These are phyloP conservation scores for Huso huso DNA, from an alignment of 2,797 vertebrate genomes.

Conservation along the genomic window DNA sequence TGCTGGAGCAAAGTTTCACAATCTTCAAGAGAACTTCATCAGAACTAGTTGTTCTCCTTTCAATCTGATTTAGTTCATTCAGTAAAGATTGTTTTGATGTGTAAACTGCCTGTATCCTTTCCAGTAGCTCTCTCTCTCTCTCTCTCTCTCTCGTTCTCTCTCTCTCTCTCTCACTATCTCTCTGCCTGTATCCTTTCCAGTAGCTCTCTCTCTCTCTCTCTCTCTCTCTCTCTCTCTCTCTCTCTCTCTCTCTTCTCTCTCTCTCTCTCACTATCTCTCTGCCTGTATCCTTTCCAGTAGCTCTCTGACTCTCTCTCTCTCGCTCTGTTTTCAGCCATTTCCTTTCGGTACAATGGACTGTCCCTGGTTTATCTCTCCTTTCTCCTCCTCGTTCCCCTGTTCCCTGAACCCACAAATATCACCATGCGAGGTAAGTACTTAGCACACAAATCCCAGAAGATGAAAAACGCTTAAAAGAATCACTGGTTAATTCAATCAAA, in stretches of 20 bases:
- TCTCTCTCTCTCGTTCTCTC: too few relatives aligned
- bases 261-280: background rate
- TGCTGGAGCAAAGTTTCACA: background rate
- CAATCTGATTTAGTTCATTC: too few relatives aligned
- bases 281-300: background rate
- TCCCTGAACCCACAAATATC: conserved; percentile 43
- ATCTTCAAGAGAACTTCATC: too few relatives aligned
- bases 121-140: too few relatives aligned
- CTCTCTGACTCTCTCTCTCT: background rate
- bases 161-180: too few relatives aligned
- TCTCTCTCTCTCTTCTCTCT: too few relatives aligned
- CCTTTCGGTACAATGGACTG: conserved; percentile 49
- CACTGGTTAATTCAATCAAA: background rate
- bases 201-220: too few relatives aligned
- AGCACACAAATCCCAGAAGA: background rate
- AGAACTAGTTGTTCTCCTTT: too few relatives aligned
- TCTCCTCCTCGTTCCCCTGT: conserved; percentile 45
- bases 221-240: too few relatives aligned
- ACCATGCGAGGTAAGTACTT: conserved; percentile 46
- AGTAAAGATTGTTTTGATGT: too few relatives aligned
- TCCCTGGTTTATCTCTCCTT: conserved; percentile 54
- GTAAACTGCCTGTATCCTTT: too few relatives aligned
- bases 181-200: too few relatives aligned
- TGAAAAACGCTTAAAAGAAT: background rate
- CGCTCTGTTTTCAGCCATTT: conserved; percentile 42